Percentiles rank a stretch among this genome's conserved stretches.
Evolutionary conservation across 2,797 vertebrate genomes (phyloP).

Genomic region (Serranus cabrilla): DNA sequence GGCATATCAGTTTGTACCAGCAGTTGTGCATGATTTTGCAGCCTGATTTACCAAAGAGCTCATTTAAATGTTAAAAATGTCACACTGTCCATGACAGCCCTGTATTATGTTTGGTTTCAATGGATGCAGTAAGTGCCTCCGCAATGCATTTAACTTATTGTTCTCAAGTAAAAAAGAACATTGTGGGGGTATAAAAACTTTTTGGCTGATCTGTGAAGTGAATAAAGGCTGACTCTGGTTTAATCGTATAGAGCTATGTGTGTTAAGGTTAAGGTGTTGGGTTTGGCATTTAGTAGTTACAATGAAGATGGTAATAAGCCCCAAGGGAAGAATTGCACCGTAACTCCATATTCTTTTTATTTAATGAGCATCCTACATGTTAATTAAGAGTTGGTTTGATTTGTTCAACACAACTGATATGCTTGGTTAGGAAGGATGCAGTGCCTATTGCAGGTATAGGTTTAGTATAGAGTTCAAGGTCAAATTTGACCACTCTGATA

Average conservation of each 20-base stretch:
- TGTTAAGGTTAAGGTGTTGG: not conserved
- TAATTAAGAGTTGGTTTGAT: not conserved
- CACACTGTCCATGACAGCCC: not conserved
- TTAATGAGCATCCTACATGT: not conserved
- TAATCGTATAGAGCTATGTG: not conserved
- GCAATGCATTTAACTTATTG: not conserved
- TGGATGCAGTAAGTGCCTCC: not conserved
- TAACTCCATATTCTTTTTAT: not conserved
- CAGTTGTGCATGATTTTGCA: not conserved
- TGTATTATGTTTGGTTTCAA: not conserved
- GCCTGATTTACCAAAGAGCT: not conserved
- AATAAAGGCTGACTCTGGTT: not conserved
- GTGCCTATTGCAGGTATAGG: not conserved
- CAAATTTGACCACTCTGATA: not conserved
- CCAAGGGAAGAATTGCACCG: not conserved
- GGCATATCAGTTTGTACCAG: not conserved
- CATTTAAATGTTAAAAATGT: not conserved
- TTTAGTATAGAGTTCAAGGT: not conserved
- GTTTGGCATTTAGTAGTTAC: not conserved
- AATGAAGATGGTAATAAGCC: not conserved
- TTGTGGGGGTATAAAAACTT: not conserved
- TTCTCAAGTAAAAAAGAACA: not conserved
- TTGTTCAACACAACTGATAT: not conserved
- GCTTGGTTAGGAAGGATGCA: not conserved
- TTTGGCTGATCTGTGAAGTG: not conserved